Base-by-base conservation (phyloP, 2,797 vertebrate species). In the Falco cherrug region DNA sequence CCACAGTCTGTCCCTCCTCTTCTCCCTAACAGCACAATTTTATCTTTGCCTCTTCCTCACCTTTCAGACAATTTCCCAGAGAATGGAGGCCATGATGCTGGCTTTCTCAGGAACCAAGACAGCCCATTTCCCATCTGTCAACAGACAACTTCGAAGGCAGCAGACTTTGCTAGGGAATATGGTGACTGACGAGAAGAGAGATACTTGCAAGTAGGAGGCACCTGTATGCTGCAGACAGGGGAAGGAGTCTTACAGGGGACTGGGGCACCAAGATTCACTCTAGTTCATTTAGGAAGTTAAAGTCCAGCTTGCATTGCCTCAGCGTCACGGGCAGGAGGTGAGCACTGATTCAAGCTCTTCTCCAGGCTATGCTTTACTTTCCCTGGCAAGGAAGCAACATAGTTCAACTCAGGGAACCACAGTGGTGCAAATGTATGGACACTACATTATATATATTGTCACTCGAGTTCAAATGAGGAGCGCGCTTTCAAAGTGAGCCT, bases 401-500 rank as follows among this genome's bases (percentile, higher is more conserved):
- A 9, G 8, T 64, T 79, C 31, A 57, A 28, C 10, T 7, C 54
- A 59, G n/a, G 29, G 37, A 63, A 68, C 13, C 6, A 31, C 29
- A 43, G 20, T 29, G n/a, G 22, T 39, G 45, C 56, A 69, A 63
- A 51, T 11, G 10, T 13, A 39, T 7, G 19, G 15, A 43, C 16
- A 35, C 10, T 47, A 6, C 5, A 3, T 26, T 26, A 17, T 17
- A 43, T 31, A 57, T 13, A 5, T 25, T 53, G 16, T 11, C 22
- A 54, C 19, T 76, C 18, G 12, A 48, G 35, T 50, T 60, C 45
- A 68, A 65, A 69, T n/a, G n/a, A 57, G 13, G 21, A 59, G 9
- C 0, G 0, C 1, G 4, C 29, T 64, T 90, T 16, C 8, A 63
- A 80, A 57, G 31, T 26, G 19, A 51, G 10, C 60, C 17, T 56